A percentile compares a stretch with the other conserved stretches of the same genome.
phyloP scores from a whole-genome alignment of 1,140 invertebrate genomes.

The Scaptomyza graminum region DNA sequence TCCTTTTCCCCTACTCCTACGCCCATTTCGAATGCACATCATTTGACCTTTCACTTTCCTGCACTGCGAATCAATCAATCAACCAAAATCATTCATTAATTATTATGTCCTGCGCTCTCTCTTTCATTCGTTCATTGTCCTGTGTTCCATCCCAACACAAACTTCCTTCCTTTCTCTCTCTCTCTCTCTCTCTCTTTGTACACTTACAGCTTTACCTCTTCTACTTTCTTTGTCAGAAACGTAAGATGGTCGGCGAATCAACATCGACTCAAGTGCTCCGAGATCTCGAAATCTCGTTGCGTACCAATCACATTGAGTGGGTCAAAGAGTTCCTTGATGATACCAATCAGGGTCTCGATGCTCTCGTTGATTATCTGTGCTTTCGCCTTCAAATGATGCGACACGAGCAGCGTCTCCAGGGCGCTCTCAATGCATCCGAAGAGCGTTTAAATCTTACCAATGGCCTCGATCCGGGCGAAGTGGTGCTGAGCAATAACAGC shows the following conservation, averaged over 20 bases:
- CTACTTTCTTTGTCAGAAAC: slow-evolving; percentile 91
- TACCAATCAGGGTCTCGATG: slow-evolving; percentile 97
- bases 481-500: slow-evolving; percentile 56
- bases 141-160: slow-evolving; percentile 43
- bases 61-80: slow-evolving; percentile 2
- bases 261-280: slow-evolving; percentile 99
- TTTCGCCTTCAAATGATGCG: slow-evolving; percentile 96
- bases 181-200: slow-evolving; percentile 61
- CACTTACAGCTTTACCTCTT: slow-evolving; percentile 84
- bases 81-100: slow-evolving; percentile 24
- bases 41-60: background rate
- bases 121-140: slow-evolving; percentile 15
- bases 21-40: background rate
- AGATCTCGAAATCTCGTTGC: slow-evolving; percentile 98
- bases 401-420: slow-evolving; percentile 91
- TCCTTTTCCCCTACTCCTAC: background rate
- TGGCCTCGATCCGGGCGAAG: slow-evolving; percentile 54
- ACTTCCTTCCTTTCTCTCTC: slow-evolving; percentile 28
- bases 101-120: slow-evolving; percentile 35
- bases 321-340: slow-evolving; percentile 98
- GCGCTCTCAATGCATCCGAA: slow-evolving; percentile 89
- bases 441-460: slow-evolving; percentile 84
- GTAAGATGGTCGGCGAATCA: slow-evolving; percentile 98
- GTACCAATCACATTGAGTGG: slow-evolving; percentile 99
- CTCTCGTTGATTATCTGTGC: slow-evolving; percentile 98